Evolutionary conservation across 2,113 vertebrate genomes (phyloP).

Genomic region (cattle (Bos taurus)): ARS-UCD2.0 NC_037337.1:47095501-47096000

Average conservation of each 20-base stretch:
- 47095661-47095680: not conserved
- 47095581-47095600: not conserved
- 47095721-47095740: not conserved
- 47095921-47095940: slow-evolving; percentile 37
- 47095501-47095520: not conserved
- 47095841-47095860: not conserved
- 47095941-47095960: slow-evolving; percentile 56
- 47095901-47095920: not conserved
- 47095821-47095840: slow-evolving; percentile 47
- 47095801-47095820: slow-evolving; percentile 57
- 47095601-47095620: not conserved
- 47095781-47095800: slow-evolving; percentile 16
- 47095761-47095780: not conserved
- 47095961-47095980: not conserved
- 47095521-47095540: not conserved
- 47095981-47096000: slow-evolving; percentile 62
- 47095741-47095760: not conserved
- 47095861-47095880: not conserved
- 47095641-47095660: not conserved
- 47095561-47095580: not conserved
- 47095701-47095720: slow-evolving; percentile 18
- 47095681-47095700: slow-evolving; percentile 1
- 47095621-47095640: not conserved
- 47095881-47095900: not conserved
- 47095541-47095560: not conserved